Conservation (phyloP, 2,113 vertebrate species). For the Phodopus roborovskii region DNA sequence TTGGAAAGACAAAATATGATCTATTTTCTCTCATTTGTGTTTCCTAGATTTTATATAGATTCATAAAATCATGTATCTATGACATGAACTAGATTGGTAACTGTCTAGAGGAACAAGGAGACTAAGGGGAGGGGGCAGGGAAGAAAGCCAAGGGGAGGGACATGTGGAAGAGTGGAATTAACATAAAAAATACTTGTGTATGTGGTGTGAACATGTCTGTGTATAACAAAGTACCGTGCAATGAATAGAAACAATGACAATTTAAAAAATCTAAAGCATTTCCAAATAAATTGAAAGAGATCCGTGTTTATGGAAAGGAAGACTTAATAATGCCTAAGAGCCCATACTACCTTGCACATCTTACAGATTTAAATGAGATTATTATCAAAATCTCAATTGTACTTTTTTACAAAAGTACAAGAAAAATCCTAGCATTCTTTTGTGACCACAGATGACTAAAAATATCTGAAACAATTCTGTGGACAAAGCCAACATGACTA, state of each 20-base stretch:
- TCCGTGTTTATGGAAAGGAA: not conserved
- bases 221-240: not conserved
- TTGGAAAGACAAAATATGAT: not conserved
- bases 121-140: too few relatives aligned
- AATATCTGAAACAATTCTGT: not conserved
- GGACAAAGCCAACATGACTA: not conserved
- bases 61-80: slow-evolving; percentile 7
- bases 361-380: not conserved
- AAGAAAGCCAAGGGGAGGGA: too few relatives aligned
- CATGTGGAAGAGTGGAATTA: not conserved
- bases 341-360: not conserved
- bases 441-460: not conserved
- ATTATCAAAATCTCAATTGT: not conserved
- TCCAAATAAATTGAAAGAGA: not conserved
- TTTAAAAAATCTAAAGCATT: not conserved
- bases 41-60: slow-evolving; percentile 36
- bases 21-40: slow-evolving; percentile 23
- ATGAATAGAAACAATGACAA: not conserved
- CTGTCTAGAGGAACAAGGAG: not conserved
- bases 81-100: not conserved
- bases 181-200: too few relatives aligned
- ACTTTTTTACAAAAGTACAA: not conserved
- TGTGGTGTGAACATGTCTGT: not conserved
- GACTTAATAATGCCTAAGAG: not conserved
- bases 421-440: too few relatives aligned